phyloP scores from a whole-genome alignment of 1,140 invertebrate genomes.

The Papilio xuthus region DNA sequence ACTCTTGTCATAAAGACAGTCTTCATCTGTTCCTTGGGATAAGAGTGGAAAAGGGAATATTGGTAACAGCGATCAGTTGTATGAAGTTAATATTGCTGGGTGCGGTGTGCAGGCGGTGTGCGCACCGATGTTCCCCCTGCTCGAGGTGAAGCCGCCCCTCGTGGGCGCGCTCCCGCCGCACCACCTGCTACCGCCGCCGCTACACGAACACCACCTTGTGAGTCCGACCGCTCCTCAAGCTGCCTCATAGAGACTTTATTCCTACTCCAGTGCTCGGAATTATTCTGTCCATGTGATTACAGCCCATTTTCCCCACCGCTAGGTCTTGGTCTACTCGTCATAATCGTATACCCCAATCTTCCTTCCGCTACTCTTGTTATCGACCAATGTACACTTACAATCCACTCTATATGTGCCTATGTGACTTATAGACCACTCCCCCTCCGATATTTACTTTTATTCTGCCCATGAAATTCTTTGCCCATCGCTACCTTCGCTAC shows the following conservation, averaged over 20 bases:
- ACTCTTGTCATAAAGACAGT: too few species aligned
- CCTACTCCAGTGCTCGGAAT: slow-evolving; percentile 11
- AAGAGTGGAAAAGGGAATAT: too few species aligned
- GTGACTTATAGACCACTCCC: too few species aligned
- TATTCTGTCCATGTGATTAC: slow-evolving; percentile 12
- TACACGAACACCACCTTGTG: slow-evolving; percentile 78
- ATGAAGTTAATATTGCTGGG: slow-evolving; percentile 25
- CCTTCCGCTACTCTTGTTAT: not conserved
- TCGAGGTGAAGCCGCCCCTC: slow-evolving; percentile 89
- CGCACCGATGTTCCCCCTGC: slow-evolving; percentile 88
- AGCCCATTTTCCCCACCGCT: not conserved
- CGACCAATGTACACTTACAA: not conserved
- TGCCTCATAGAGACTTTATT: slow-evolving; percentile 58
- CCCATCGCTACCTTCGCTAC: too few species aligned
- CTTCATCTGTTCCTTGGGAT: too few species aligned
- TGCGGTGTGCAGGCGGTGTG: slow-evolving; percentile 71
- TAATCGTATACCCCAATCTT: not conserved
- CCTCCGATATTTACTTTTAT: not conserved
- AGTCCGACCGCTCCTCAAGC: slow-evolving; percentile 56
- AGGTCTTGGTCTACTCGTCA: not conserved
- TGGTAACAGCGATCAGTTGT: not conserved
- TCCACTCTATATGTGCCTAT: too few species aligned
- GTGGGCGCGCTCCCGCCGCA: slow-evolving; percentile 89
- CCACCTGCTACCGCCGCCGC: slow-evolving; percentile 83
- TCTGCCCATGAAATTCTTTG: not conserved